Evolutionary conservation across 2,797 vertebrate genomes (phyloP), one percentile per base, ranked within the genome.

Genomic region (Pogonophryne albipinna): DNA sequence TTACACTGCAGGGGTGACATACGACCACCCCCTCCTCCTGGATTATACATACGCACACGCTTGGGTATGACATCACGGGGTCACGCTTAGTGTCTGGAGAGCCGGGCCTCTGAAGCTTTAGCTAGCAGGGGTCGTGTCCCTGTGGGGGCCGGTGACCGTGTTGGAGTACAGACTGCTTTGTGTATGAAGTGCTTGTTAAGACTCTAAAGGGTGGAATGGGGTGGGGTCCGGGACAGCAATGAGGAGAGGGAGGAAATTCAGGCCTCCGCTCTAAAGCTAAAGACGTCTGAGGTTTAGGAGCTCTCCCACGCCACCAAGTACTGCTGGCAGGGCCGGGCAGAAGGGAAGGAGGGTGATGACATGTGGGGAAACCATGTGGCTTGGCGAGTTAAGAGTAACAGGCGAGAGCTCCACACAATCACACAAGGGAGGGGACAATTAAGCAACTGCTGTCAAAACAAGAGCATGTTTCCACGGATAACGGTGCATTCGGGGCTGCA

Each of bases 391-490:
- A 13, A 46, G 55, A 78, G 68, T 47, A 23, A 66, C 72, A 80
- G 81, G 82, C 81, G 55, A 11, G 47, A 6, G 6, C 51, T 58
- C 62, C 69, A 59, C 11, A 38, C 34, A 38, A 6, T 38, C 34
- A 66, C 57, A 64, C 57, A 78, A 51, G 80, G 82, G 76, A 74
- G 66, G 74, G 70, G 20, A 70, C 70, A 63, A 72, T 79, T 67
- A 85, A 78, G 60, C 9, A 45, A 51, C 79, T 77, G 79, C 83
- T 89, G 85, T 90, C 80, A 91, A 88, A 92, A 90, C 83, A 85
- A 78, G 66, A 47, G 74, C 77, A 67, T 16, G 76, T 91, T 92
- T 91, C 88, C 82, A 85, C 4, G 71, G 80, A 85, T 87, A 90
- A 84, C 34, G 49, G 80, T 68, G 82, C 77, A 74, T 85, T 91